Conservation (phyloP, 2,797 vertebrate species). For the Chanos chanos region DNA sequence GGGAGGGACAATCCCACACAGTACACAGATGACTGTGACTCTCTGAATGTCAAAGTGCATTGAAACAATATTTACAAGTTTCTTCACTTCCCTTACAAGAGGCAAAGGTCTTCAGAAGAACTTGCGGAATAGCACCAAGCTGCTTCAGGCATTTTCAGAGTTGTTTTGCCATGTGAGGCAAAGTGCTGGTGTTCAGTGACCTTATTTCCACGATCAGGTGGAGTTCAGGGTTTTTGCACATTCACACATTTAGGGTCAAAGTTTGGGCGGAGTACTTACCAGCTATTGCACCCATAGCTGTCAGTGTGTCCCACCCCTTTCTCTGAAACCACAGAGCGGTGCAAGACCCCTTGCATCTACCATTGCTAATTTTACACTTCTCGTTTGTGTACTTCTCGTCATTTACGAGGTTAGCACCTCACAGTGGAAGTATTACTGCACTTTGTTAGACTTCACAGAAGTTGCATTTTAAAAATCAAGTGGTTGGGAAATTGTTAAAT, state of each 20-base stretch:
- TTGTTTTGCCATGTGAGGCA: neutral
- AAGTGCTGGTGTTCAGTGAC: neutral
- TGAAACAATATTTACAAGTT: constrained; percentile 20
- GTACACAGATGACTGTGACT: constrained; percentile 50
- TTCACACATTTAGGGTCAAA: constrained; percentile 4
- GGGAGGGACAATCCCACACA: constrained; percentile 6
- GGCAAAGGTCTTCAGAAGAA: constrained; percentile 16
- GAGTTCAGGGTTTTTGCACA: neutral
- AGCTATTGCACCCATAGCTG: constrained; percentile 26
- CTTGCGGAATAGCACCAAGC: constrained; percentile 23
- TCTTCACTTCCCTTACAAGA: constrained; percentile 6
- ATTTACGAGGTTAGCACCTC: no score
- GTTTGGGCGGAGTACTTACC: constrained; percentile 24
- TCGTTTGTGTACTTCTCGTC: no score
- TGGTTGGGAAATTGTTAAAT: no score
- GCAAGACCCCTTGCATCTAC: no score
- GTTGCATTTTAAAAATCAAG: no score
- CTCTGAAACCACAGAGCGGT: neutral
- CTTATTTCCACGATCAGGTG: neutral
- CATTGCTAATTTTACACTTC: no score
- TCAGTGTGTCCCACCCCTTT: neutral
- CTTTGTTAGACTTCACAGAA: no score
- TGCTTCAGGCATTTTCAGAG: constrained; percentile 14
- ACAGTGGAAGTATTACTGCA: no score
- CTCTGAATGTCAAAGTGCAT: constrained; percentile 4